Base-by-base conservation (phyloP, 2,113 vertebrate species). In the Pelmatolapia mariae region DNA sequence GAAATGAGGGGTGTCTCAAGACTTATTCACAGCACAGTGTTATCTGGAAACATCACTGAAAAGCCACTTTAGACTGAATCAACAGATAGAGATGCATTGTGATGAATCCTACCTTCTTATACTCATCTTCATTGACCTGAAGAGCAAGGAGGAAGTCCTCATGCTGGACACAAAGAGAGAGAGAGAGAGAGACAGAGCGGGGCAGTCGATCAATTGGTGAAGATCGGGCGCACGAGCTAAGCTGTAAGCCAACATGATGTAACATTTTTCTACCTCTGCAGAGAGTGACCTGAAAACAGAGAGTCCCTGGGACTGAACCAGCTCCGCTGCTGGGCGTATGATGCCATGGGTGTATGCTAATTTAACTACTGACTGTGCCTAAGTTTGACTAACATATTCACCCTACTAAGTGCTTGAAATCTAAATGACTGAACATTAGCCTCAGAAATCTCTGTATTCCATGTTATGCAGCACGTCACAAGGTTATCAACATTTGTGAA, bases 81-180 rank as follows among this genome's bases (percentile, higher is more conserved):
- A 76, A 29, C 24, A 76, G 71, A 50, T 50, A 78, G 26, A 50
- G 43, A 31, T 31, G 43, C 24, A 18, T 19, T n/a, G 24, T 50
- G 45, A 11, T 10, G 29, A 19, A 50, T 56, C 96, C 79, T 96
- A 98, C 98, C 97, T 98, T 98, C 91, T 99, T 97, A 95, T 99
- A 99, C 83, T 99, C 98, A 83, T 99, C 98, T 94, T 99, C 98
- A 63, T 99, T 99, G 96, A 99, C 98, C 93, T 99, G 98, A 90
- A 99, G 96, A 88, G 98, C 98, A 91, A 99, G 95, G 26, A 99
- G 95, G 86, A 99, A 99, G 93, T 99, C 98, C 94, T 98, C 98
- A 12, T 99, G 98, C 98, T 99, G 94, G 81, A 33, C 59, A 61
- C 16, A 61, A 54, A 80, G 33, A 13, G 22, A 40, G 7, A 29